Base-by-base conservation (phyloP, 2,113 vertebrate genomes). In the Gnathonemus echidnorhynchus region DNA sequence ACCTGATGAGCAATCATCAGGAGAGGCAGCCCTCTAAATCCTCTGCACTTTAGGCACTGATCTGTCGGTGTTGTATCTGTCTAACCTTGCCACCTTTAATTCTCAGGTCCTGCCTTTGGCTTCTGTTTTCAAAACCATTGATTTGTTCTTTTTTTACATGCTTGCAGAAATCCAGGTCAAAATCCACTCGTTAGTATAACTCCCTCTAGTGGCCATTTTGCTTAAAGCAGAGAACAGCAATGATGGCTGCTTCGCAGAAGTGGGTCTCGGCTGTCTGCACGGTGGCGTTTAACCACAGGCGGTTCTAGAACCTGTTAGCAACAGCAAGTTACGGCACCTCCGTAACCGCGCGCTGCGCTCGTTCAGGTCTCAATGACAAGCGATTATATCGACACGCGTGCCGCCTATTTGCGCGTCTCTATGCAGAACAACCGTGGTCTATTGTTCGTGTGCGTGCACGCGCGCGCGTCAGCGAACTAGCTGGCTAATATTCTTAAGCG, bases 121-220 rank as follows among this genome's bases (percentile, higher is more conserved):
- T 24, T 46, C 66, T 19, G 39, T 88, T 45, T 45, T 88, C 31
- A 13, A 87, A 48, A 66, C 35, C 35, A 3, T 66, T 88, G 15
- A 88, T 62, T 53, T 42, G 39, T 66, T 62, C 87, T 66, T 46
- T 88, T n/a, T 84, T 45, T 56, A 45, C 31, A 45, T 58, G 31
- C 77, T 10, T 58, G 24, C 21, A 52, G 24, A 58, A 42, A 56
- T 27, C 8, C 35, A 53, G n/a, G 13, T 35, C 13, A 50, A 45
- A 52, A 77, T 48, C 17, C 46, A 24, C 24, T 13, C 42, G n/a
- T 50, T 13, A 42, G 86, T 80, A 7, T 70, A 31, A 19, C 48
- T 42, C 86, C 90, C 66, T 88, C 87, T 90, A 39, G 87, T 90
- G 90, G 50, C 66, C 66, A 45, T 53, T 85, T 10, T 46, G 50